Percentiles rank a stretch among this genome's conserved stretches.
Conservation (phyloP, 2,888 invertebrate genomes). For the Melitaea athalia region DNA sequence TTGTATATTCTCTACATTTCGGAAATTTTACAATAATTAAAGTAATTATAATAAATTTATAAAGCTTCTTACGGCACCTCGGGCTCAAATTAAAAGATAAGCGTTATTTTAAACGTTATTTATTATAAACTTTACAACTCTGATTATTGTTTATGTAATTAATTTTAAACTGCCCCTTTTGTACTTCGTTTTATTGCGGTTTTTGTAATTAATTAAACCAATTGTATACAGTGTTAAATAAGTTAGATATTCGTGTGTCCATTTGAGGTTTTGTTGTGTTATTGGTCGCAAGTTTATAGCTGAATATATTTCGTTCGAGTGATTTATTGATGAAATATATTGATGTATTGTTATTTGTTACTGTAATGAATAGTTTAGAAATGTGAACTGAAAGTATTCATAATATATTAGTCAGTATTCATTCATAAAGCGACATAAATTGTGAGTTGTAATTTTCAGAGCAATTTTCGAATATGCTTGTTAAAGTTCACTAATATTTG, state of each 20-base stretch:
- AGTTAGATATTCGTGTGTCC: neutral
- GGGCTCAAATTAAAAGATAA: conserved; percentile 27
- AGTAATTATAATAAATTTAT: conserved; percentile 36
- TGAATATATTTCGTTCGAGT: neutral
- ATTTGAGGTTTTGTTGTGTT: neutral
- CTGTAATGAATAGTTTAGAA: too few relatives aligned
- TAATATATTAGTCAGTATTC: too few relatives aligned
- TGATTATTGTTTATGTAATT: conserved; percentile 28
- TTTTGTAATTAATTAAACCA: conserved; percentile 13
- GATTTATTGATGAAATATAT: neutral
- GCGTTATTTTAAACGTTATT: conserved; percentile 26
- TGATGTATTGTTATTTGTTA: too few relatives aligned
- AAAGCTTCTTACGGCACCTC: conserved; percentile 32
- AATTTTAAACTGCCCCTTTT: conserved; percentile 29
- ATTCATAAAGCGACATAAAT: too few relatives aligned
- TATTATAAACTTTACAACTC: conserved; percentile 29
- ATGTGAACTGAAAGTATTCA: too few relatives aligned
- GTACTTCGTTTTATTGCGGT: conserved; percentile 14
- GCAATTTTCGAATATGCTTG: too few relatives aligned
- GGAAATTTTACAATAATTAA: conserved; percentile 31
- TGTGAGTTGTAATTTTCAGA: too few relatives aligned
- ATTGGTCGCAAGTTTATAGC: neutral
- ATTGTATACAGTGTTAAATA: neutral
- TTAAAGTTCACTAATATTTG: too few relatives aligned
- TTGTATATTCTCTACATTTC: conserved; percentile 24